Percentiles rank a stretch among this genome's conserved stretches.
Evolutionary conservation across 1,140 invertebrate genomes (phyloP).

Genomic region (Zaprionus vittiger): DNA sequence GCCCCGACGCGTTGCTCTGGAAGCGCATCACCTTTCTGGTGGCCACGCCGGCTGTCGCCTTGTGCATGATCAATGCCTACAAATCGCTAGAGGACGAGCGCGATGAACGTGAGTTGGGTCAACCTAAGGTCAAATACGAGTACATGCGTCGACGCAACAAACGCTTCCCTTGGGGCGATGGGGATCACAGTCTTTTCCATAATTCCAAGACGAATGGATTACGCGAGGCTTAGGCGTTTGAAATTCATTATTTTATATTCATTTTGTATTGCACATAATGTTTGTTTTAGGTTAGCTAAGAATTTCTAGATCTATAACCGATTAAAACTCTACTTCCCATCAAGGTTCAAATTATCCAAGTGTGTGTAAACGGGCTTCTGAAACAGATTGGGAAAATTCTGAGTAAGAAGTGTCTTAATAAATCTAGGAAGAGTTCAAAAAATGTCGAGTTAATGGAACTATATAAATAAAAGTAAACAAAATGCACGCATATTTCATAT

Average conservation of each 20-base stretch:
- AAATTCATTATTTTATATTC: slow-evolving; percentile 1
- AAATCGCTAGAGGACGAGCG: slow-evolving; percentile 84
- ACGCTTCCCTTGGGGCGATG: slow-evolving; percentile 95
- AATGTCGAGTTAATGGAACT: neutral
- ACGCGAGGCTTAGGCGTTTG: slow-evolving; percentile 90
- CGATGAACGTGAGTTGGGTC: slow-evolving; percentile 74
- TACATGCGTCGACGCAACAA: slow-evolving; percentile 89
- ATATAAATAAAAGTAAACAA: slow-evolving; percentile 23
- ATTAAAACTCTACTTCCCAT: neutral
- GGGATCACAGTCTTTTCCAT: slow-evolving; percentile 90
- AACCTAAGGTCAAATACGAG: slow-evolving; percentile 89
- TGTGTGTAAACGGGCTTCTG: neutral
- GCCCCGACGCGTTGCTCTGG: slow-evolving; percentile 85
- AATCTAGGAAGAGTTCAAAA: neutral
- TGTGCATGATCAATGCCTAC: slow-evolving; percentile 89
- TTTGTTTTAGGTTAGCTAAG: neutral
- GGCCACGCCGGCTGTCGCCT: slow-evolving; percentile 88
- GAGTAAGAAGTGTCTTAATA: slow-evolving; percentile 6
- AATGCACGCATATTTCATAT: slow-evolving; percentile 2
- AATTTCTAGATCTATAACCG: neutral
- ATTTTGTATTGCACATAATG: slow-evolving; percentile 2
- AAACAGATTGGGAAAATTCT: neutral
- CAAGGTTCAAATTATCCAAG: neutral
- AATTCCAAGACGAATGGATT: slow-evolving; percentile 91
- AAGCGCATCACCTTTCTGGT: slow-evolving; percentile 89